Evolutionary conservation across 2,888 invertebrate genomes (phyloP).

Genomic region (Nipponacmea schrenckii): DNA sequence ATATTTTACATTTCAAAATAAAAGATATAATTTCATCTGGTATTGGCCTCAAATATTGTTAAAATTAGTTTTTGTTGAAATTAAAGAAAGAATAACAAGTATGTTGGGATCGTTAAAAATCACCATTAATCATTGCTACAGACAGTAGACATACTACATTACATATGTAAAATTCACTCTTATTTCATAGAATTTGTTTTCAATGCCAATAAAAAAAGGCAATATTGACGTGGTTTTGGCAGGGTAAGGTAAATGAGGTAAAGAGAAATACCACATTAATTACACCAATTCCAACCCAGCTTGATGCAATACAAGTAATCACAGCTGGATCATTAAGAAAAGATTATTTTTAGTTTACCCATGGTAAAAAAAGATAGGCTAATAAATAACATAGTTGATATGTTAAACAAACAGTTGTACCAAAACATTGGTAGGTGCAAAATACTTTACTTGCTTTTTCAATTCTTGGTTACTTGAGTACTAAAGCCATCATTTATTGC

Average conservation of each 20-base stretch:
- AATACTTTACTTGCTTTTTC: not conserved
- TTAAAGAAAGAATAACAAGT: not conserved
- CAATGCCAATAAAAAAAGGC: not conserved
- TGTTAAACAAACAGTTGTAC: not conserved
- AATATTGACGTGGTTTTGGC: not conserved
- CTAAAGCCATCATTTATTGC: too few relatives aligned
- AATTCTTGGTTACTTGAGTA: too few relatives aligned
- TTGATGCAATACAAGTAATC: not conserved
- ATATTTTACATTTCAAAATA: too few relatives aligned
- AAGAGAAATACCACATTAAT: not conserved
- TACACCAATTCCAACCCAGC: not conserved
- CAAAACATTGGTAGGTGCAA: slow-evolving; percentile 9
- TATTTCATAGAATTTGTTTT: not conserved
- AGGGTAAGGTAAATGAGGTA: not conserved
- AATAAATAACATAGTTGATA: not conserved
- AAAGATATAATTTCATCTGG: too few relatives aligned
- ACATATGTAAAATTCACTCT: not conserved
- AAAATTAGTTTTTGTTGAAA: not conserved
- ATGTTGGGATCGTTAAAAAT: not conserved
- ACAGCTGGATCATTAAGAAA: not conserved
- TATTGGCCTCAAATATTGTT: too few relatives aligned
- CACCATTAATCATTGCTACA: not conserved
- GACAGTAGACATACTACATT: not conserved
- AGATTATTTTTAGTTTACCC: not conserved
- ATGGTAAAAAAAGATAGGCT: not conserved